These are phyloP conservation scores for Antigone vipio DNA, from an alignment of 2,113 vertebrate species.

Conservation along the genomic window DNA sequence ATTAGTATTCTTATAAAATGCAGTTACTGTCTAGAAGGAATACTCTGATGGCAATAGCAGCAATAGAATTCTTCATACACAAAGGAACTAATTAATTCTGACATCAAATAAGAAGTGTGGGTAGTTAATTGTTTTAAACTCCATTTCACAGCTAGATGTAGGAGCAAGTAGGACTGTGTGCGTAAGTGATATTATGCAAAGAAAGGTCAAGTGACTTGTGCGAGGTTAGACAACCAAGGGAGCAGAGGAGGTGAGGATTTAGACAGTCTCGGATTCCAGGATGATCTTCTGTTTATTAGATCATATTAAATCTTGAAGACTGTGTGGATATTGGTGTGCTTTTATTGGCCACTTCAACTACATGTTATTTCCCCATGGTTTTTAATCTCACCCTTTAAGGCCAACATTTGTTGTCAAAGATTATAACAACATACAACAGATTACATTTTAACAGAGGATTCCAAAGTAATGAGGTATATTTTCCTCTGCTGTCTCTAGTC, in stretches of 20 bases:
- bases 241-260: background rate
- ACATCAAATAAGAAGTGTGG: background rate
- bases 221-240: background rate
- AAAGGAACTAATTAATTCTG: conserved; percentile 35
- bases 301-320: conserved; percentile 7
- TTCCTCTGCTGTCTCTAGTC: background rate
- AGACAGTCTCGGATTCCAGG: background rate
- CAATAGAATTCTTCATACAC: background rate
- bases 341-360: background rate
- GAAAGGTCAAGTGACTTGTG: background rate
- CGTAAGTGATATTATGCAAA: background rate
- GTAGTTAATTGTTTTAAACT: background rate
- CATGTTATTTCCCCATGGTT: background rate
- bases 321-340: background rate
- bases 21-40: background rate
- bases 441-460: background rate
- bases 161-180: background rate
- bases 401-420: background rate
- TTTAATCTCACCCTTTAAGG: conserved; percentile 2
- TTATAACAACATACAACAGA: background rate
- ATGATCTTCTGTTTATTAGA: conserved; percentile 25
- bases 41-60: background rate
- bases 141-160: background rate
- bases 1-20: background rate
- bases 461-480: background rate